Conservation (phyloP, 2,113 vertebrate species). For the Bambusicola thoracicus region DNA sequence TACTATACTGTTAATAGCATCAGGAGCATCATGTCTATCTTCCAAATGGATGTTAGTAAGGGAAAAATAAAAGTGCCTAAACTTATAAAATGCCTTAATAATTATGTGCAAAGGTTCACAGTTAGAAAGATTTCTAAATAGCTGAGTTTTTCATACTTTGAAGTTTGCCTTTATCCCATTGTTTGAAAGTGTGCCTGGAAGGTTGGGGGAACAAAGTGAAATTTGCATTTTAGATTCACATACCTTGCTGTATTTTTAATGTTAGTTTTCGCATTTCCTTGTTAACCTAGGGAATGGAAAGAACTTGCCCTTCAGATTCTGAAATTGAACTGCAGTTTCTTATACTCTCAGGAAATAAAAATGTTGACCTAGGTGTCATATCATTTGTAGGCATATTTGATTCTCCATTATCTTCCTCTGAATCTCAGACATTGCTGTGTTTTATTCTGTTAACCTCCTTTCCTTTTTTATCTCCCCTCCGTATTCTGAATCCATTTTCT, state of each 20-base stretch:
- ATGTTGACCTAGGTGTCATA: not conserved
- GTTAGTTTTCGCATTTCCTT: not conserved
- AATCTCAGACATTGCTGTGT: not conserved
- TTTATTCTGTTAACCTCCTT: conserved; percentile 31
- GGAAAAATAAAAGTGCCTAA: not conserved
- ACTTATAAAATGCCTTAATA: not conserved
- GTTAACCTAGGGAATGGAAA: not conserved
- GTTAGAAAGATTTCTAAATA: not conserved
- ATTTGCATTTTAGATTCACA: not conserved
- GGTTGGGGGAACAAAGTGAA: not conserved
- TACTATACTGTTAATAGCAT: not conserved
- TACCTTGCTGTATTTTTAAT: not conserved
- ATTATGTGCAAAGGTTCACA: not conserved
- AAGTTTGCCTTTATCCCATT: not conserved
- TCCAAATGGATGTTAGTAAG: conserved; percentile 3
- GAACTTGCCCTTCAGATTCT: not conserved
- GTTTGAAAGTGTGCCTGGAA: not conserved
- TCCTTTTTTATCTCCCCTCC: conserved; percentile 9
- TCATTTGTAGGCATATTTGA: not conserved
- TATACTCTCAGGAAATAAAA: not conserved
- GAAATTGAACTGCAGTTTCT: not conserved
- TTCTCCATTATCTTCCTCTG: conserved; percentile 9
- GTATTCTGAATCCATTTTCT: conserved; percentile 59
- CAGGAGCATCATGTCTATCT: not conserved
- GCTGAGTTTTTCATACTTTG: not conserved